A percentile compares a stretch with the other conserved stretches of the same genome.
These are phyloP conservation scores for Ennomos erosarius DNA, from an alignment of 2,888 invertebrate species.

Conservation along the genomic window DNA sequence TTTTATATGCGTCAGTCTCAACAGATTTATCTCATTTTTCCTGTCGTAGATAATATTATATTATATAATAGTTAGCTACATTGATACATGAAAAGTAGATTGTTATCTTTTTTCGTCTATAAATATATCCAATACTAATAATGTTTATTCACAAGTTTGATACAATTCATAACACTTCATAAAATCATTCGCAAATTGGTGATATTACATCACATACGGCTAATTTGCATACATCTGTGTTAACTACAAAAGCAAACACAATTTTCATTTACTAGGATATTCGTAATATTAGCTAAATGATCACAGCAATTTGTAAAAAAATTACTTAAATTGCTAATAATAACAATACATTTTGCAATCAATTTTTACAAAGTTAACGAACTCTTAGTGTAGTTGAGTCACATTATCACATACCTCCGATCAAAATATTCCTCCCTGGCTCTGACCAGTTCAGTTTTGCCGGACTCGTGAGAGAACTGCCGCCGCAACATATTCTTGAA, in stretches of 20 bases:
- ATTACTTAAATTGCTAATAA: no score
- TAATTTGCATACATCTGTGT: no score
- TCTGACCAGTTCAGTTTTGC: slow-evolving; percentile 68
- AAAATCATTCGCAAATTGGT: neutral
- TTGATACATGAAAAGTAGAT: no score
- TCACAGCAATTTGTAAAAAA: no score
- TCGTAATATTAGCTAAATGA: no score
- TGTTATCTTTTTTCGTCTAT: no score
- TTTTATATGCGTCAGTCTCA: slow-evolving; percentile 1
- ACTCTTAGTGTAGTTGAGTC: no score
- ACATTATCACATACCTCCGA: slow-evolving; percentile 61
- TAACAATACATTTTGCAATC: no score
- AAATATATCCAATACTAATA: neutral
- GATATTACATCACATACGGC: neutral
- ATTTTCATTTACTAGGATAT: no score
- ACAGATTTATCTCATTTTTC: slow-evolving; percentile 11
- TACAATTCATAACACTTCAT: neutral
- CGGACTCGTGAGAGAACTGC: slow-evolving; percentile 79
- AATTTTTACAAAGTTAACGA: no score
- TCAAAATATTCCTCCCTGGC: slow-evolving; percentile 75
- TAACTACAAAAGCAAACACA: no score
- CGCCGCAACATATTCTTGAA: slow-evolving; percentile 66
- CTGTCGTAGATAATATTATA: slow-evolving; percentile 11
- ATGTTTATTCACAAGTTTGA: slow-evolving; percentile 12
- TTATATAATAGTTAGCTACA: no score